Evolutionary conservation across 2,888 invertebrate genomes (phyloP).

Genomic region (Trimorus sp.): DNA sequence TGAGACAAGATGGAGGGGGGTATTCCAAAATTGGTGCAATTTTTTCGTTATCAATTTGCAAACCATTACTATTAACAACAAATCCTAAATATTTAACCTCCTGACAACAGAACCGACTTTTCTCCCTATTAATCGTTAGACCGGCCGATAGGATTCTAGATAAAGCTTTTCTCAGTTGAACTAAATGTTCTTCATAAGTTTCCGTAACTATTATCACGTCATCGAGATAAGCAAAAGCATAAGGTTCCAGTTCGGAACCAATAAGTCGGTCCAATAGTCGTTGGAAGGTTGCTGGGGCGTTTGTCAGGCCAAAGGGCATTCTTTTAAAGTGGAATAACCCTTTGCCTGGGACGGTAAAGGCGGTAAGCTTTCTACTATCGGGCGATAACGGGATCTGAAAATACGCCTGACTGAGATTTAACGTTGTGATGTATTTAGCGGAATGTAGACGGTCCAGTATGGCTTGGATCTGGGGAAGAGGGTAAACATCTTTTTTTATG

Average conservation of each 20-base stretch:
- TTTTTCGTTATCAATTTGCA: conserved; percentile 9
- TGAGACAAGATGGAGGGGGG: not conserved
- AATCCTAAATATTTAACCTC: conserved; percentile 17
- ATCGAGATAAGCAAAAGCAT: conserved; percentile 50
- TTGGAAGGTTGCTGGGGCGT: conserved; percentile 53
- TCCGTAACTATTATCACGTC: conserved; percentile 56
- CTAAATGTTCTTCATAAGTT: conserved; percentile 14
- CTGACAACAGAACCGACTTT: conserved; percentile 59
- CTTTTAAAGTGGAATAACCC: conserved; percentile 64
- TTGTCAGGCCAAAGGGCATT: conserved; percentile 34
- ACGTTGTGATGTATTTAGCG: too few species aligned
- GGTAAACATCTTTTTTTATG: not conserved
- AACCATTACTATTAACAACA: conserved; percentile 1
- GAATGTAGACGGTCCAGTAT: too few species aligned
- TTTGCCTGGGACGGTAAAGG: conserved; percentile 20
- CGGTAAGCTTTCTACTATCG: not conserved
- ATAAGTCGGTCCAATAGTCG: conserved; percentile 55
- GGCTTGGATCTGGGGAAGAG: too few species aligned
- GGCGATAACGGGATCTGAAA: too few species aligned
- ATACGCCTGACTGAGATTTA: too few species aligned
- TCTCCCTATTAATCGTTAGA: conserved; percentile 17
- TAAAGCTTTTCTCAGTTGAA: conserved; percentile 29
- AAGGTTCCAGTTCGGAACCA: conserved; percentile 57
- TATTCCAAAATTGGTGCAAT: conserved; percentile 22
- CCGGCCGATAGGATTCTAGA: not conserved